phyloP scores from a whole-genome alignment of 2,888 invertebrate genomes.

The Beris chalybata region DNA sequence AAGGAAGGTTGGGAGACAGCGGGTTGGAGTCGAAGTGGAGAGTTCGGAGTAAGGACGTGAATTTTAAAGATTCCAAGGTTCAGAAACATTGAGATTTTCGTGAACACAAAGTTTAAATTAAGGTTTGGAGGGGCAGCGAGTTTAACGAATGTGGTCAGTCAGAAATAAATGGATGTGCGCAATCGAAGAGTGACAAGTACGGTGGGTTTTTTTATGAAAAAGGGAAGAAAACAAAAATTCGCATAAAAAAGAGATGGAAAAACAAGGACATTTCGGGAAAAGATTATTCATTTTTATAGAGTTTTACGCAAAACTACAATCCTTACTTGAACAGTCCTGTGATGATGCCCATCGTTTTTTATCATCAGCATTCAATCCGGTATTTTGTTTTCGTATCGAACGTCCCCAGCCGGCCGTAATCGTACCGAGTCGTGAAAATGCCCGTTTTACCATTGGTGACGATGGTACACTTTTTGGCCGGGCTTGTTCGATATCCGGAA shows the following conservation, averaged over 20 bases:
- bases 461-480: constrained; percentile 88
- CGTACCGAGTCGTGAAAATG: constrained; percentile 86
- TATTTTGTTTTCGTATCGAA: constrained; percentile 81
- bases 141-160: no score
- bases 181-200: no score
- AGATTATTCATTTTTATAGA: constrained; percentile 13
- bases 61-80: no score
- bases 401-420: constrained; percentile 90
- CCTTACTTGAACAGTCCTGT: constrained; percentile 88
- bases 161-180: no score
- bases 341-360: constrained; percentile 92
- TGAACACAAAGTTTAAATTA: no score
- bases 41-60: no score
- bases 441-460: constrained; percentile 91
- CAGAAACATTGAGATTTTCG: no score
- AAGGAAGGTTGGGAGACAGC: constrained; percentile 5
- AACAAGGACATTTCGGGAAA: constrained; percentile 16
- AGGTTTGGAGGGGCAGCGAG: no score
- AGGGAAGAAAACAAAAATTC: no score
- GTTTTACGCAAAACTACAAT: constrained; percentile 35
- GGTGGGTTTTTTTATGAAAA: no score
- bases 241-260: no score
- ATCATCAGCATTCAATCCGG: constrained; percentile 80
- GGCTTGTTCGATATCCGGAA: constrained; percentile 86
- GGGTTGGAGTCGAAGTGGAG: no score